Evolutionary conservation across 2,797 vertebrate species (phyloP), one percentile per base, ranked within the genome.

Genomic region (Rhinoraja longicauda): DNA sequence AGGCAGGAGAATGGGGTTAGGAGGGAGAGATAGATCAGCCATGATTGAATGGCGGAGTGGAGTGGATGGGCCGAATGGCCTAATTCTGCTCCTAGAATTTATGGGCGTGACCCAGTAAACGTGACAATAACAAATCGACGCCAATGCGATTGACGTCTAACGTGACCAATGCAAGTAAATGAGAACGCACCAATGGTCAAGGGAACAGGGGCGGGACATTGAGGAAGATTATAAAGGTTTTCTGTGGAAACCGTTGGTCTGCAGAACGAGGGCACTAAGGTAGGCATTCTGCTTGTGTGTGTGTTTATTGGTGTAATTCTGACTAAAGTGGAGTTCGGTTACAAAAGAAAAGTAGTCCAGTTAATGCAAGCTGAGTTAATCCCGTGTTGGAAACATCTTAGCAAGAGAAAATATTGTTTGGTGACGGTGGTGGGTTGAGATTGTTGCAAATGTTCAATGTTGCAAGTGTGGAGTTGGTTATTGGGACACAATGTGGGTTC

Each of bases 241-340:
- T 0, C 0, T 0, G 59, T 15, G 59, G 19, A 15, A 1, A 2
- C 6, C 0, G 53, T 12, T 15, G 32, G 12, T 57, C 29, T 19
- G 82, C 13, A 2, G n/a, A 67, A 32, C 0, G 0, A 86, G 26
- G 82, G 1, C 0, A 4, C 2, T 12, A 64, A 64, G 84, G 84
- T 64, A 36, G 36, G 15, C 24, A 19, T 1, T 13, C 64, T 19
- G 64, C 19, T 45, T 45, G 45, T 45, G 4, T 45, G 45, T 45
- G 45, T 45, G 3, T 45, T 45, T 45, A 2, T 45, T 4, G 45
- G 39, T 78, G 19, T 36, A 15, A 12, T 59, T 59, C 24, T 13
- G 29, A n/a, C n/a, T n/a, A n/a, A n/a, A n/a, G n/a, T n/a, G n/a
- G n/a, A 84, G 3, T 0, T 0, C 15, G 26, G 2, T 26, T 59